These are phyloP conservation scores for Formica aserva DNA, from an alignment of 2,888 invertebrate species.

Conservation along the genomic window DNA sequence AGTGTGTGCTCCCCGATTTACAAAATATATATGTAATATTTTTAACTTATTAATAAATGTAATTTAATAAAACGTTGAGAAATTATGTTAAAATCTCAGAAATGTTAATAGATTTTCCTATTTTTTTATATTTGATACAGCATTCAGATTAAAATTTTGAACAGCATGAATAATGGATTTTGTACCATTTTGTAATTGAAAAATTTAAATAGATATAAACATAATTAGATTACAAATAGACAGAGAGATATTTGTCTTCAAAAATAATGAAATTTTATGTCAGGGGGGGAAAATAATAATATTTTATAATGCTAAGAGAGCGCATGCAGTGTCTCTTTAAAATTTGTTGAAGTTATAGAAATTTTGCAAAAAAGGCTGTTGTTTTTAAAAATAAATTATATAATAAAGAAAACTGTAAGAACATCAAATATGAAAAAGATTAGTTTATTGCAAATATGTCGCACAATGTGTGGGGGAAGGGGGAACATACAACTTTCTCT, in stretches of 20 bases:
- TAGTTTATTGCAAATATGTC: conserved; percentile 42
- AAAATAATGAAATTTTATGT: background rate
- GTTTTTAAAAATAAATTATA: background rate
- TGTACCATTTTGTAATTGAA: background rate
- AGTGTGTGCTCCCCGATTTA: too few relatives aligned
- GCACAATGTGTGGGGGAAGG: conserved; percentile 36
- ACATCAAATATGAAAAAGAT: conserved; percentile 37
- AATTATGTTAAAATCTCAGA: background rate
- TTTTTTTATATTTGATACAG: background rate
- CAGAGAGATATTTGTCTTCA: background rate
- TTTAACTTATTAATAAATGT: background rate
- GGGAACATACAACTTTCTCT: conserved; percentile 27
- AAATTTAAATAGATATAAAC: background rate
- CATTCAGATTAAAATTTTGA: background rate
- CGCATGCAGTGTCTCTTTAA: background rate
- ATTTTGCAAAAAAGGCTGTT: background rate
- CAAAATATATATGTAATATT: too few relatives aligned
- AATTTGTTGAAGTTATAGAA: background rate
- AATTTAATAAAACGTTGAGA: background rate
- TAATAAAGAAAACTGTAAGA: background rate
- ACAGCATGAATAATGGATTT: background rate
- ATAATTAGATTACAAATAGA: background rate
- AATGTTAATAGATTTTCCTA: background rate
- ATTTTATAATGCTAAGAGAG: background rate
- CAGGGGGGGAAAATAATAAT: background rate